Conservation (phyloP, 2,797 vertebrate species). For the Dendrocincla fuliginosa region DNA sequence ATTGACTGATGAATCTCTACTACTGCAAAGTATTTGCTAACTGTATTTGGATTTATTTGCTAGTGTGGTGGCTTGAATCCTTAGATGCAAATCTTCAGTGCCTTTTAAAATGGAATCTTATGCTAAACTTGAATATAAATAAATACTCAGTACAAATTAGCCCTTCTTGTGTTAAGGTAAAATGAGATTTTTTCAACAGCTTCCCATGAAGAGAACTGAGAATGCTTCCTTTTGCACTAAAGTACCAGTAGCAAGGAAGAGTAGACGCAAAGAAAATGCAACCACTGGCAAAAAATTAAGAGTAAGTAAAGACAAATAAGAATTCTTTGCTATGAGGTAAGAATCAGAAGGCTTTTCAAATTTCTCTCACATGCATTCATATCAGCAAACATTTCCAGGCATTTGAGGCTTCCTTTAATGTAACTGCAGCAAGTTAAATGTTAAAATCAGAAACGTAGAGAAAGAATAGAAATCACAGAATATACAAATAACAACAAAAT, state of each 20-base stretch:
- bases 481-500: neutral
- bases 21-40: neutral
- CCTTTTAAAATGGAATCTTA: neutral
- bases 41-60: neutral
- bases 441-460: neutral
- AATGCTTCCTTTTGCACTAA: neutral
- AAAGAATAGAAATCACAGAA: neutral
- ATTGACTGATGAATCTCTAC: neutral
- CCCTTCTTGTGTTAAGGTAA: neutral
- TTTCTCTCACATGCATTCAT: neutral
- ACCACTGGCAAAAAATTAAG: neutral
- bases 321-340: neutral
- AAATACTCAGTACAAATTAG: neutral
- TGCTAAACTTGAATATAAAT: neutral
- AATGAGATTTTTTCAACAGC: neutral
- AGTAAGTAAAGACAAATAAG: neutral
- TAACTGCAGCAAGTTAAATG: neutral
- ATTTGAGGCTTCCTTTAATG: neutral
- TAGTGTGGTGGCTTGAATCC: neutral
- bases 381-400: neutral
- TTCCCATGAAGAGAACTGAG: neutral
- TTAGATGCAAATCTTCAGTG: neutral
- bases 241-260: neutral
- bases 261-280: neutral
- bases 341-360: neutral